phyloP scores from a whole-genome alignment of 2,888 invertebrate species.

The Coelinius sp. region DNA sequence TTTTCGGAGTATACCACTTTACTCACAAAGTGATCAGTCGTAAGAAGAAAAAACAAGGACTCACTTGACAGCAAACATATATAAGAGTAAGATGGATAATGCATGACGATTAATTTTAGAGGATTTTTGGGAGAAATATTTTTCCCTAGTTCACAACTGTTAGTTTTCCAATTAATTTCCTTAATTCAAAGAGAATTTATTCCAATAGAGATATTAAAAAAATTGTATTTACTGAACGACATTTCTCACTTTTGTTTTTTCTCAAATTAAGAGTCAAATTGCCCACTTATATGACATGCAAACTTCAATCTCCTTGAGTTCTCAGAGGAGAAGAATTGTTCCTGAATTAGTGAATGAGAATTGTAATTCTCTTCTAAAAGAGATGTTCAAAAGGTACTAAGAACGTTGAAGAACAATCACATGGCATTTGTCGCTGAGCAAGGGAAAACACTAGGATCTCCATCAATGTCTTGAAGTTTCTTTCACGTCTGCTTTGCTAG shows the following conservation, averaged over 20 bases:
- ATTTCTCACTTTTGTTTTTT: too few species aligned
- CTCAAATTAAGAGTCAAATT: too few species aligned
- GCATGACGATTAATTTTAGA: not conserved
- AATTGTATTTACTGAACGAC: too few species aligned
- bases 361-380: not conserved
- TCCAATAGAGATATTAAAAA: too few species aligned
- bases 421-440: conserved; percentile 61
- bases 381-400: conserved; percentile 30
- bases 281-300: too few species aligned
- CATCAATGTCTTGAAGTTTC: conserved; percentile 67
- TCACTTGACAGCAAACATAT: not conserved
- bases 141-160: too few species aligned
- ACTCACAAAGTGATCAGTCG: conserved; percentile 53
- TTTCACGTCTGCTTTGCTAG: conserved; percentile 55
- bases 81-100: not conserved
- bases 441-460: conserved; percentile 56
- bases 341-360: too few species aligned
- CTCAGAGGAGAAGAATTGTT: too few species aligned
- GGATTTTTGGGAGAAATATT: not conserved
- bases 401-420: conserved; percentile 52
- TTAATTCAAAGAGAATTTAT: too few species aligned
- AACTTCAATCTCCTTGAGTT: too few species aligned
- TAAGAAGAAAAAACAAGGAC: conserved; percentile 49
- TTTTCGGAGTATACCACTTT: conserved; percentile 51
- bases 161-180: too few species aligned